Conservation (phyloP, 2,797 vertebrate species). For the Varecia variegata region DNA sequence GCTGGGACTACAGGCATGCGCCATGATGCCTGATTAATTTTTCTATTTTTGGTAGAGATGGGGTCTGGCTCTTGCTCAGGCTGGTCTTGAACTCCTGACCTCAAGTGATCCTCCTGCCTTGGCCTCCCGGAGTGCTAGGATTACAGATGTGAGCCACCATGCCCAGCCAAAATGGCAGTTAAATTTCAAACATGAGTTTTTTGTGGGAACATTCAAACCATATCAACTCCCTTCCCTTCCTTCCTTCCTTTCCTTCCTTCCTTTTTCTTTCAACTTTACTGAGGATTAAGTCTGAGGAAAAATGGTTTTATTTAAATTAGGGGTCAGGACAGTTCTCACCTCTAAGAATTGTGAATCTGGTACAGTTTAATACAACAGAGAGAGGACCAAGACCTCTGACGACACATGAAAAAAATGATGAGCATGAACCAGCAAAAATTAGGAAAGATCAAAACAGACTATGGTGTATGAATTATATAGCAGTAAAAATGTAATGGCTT, state of each 20-base stretch:
- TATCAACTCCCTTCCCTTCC: too few relatives aligned
- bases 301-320: slow-evolving; percentile 36
- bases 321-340: background rate
- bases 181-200: background rate
- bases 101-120: too few relatives aligned
- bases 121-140: too few relatives aligned
- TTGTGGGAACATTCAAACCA: background rate
- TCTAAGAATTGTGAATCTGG: slow-evolving; percentile 7
- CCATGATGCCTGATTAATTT: too few relatives aligned
- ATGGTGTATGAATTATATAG: background rate
- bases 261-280: background rate
- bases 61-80: too few relatives aligned
- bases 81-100: too few relatives aligned
- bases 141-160: too few relatives aligned
- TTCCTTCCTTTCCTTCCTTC: background rate
- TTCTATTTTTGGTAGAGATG: too few relatives aligned
- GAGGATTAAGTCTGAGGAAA: slow-evolving; percentile 6
- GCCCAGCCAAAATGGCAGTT: background rate
- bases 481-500: background rate
- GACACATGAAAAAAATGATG: background rate
- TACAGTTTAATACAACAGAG: background rate
- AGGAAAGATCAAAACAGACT: slow-evolving; percentile 21
- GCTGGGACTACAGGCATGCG: too few relatives aligned
- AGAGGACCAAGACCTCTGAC: slow-evolving; percentile 9
- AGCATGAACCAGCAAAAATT: slow-evolving; percentile 34